A percentile compares a stretch with the other conserved stretches of the same genome.
These are phyloP conservation scores for Chiloscyllium plagiosum DNA, from an alignment of 2,113 vertebrate species.

Conservation along the genomic window DNA sequence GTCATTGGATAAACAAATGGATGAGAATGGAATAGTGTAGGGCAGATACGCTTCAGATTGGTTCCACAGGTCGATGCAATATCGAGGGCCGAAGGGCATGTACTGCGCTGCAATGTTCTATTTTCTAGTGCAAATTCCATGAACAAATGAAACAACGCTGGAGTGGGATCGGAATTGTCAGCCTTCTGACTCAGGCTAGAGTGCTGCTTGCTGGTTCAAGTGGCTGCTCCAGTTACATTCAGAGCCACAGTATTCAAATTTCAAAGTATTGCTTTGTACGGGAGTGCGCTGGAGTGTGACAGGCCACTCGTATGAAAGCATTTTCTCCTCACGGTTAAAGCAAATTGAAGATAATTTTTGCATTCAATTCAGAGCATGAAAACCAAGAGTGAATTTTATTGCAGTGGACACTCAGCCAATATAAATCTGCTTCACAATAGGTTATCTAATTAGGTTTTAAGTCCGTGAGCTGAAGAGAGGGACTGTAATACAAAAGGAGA, in stretches of 20 bases:
- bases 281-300: neutral
- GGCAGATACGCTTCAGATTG: too few species aligned
- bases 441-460: neutral
- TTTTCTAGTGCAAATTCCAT: neutral
- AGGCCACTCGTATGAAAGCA: neutral
- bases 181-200: neutral
- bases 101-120: too few species aligned
- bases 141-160: neutral
- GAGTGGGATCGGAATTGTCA: neutral
- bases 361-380: neutral
- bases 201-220: neutral
- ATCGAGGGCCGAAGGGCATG: too few species aligned
- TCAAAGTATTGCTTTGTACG: neutral
- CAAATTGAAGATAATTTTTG: neutral
- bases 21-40: too few species aligned
- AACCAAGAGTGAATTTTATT: neutral
- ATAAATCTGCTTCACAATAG: neutral
- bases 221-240: neutral
- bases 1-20: too few species aligned
- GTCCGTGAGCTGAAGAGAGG: neutral
- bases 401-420: neutral
- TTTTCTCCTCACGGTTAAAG: neutral
- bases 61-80: too few species aligned
- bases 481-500: constrained; percentile 70
- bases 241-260: too few species aligned